Evolutionary conservation across 2,113 vertebrate species (phyloP), one percentile per base, ranked within the genome.

Genomic region (Heptranchias perlo): DNA sequence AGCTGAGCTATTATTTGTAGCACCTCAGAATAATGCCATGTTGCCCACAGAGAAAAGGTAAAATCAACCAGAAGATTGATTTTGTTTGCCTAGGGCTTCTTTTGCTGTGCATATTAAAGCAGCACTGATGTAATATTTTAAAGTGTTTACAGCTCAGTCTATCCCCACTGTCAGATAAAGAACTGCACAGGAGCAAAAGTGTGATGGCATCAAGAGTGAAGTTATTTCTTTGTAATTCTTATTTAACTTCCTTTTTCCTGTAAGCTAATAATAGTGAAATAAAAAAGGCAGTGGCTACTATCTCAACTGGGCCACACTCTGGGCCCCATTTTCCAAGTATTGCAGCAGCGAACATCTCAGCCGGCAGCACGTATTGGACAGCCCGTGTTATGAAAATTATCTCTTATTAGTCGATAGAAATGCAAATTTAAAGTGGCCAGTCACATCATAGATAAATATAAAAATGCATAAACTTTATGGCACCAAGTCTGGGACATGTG

Each of bases 21-120:
- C 14, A 62, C 13, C 54, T 62, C 54, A 62, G 89, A 62, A 31
- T 7, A 62, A 35, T 6, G 3, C 14, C 16, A 39, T 61, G 23
- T 58, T 23, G 52, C 58, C 89, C 58, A 93, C 89, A 93, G 89
- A 93, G 58, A n/a, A 61, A 61, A n/a, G 87, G 31, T 14, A 58
- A 91, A n/a, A 61, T 91, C 87, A 91, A 61, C 87, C 54, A 61
- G 89, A 93, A 93, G 89, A 62, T 62, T 93, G 58, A 62, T 62
- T 93, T 62, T 62, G 6, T 62, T 89, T 54, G 58, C 58, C 89
- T 16, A 62, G n/a, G 61, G 35, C 89, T 62, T 62, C 35, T n/a
- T 62, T n/a, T 39, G 35, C 87, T 58, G 52, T 93, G 54, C 89
- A 62, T 39, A 93, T 62, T 93, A 62, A 93, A 93, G 58, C 58